These are phyloP conservation scores for Micromesistius poutassou DNA, from an alignment of 2,797 vertebrate species.

Conservation along the genomic window DNA sequence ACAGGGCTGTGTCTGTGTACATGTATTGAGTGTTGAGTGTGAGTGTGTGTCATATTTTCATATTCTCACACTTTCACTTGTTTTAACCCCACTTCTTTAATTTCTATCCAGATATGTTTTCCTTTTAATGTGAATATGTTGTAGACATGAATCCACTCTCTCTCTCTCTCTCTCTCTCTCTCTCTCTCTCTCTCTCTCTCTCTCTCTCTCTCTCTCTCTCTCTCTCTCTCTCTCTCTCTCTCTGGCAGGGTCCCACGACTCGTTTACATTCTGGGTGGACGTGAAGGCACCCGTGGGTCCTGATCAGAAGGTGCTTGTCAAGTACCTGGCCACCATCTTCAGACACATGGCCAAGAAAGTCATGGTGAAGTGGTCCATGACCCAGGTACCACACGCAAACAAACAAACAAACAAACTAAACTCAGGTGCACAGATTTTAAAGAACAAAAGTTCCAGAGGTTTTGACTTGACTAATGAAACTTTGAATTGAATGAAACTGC, in stretches of 20 bases:
- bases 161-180: too few species aligned
- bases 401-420: neutral
- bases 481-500: too few species aligned
- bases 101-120: too few species aligned
- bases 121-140: neutral
- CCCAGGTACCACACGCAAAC: constrained; percentile 69
- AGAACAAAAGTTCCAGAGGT: too few species aligned
- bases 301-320: constrained; percentile 87
- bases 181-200: too few species aligned
- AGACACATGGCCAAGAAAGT: constrained; percentile 88
- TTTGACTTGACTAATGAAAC: too few species aligned
- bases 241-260: constrained; percentile 89
- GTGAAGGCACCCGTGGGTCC: constrained; percentile 91
- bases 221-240: too few species aligned
- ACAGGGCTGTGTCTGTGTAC: too few species aligned
- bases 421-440: too few species aligned
- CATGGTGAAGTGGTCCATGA: constrained; percentile 99
- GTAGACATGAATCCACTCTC: too few species aligned
- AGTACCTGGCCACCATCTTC: constrained; percentile 86
- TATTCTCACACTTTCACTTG: neutral
- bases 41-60: neutral
- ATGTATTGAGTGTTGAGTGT: too few species aligned
- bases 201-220: too few species aligned
- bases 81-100: neutral
- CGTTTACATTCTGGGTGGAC: constrained; percentile 98